Percentiles rank a stretch among this genome's conserved stretches.
Conservation (phyloP, 2,888 invertebrate genomes). For the Drosophila tripunctata region DNA sequence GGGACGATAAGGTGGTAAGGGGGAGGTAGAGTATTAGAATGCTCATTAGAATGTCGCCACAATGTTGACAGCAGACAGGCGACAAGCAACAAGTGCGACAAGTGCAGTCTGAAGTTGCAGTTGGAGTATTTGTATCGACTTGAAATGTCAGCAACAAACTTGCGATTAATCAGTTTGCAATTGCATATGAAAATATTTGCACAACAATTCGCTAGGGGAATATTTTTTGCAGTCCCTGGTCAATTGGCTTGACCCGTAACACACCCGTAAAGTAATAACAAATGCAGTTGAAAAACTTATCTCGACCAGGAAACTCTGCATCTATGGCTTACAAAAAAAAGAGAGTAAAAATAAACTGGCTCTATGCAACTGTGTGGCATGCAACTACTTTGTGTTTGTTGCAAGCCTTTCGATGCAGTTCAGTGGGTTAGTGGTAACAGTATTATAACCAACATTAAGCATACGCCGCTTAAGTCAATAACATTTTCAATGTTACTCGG, state of each 20-base stretch:
- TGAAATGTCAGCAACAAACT: slow-evolving; percentile 40
- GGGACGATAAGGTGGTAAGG: slow-evolving; percentile 1
- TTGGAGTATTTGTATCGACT: slow-evolving; percentile 19
- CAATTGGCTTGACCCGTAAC: slow-evolving; percentile 51
- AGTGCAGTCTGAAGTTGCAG: slow-evolving; percentile 42
- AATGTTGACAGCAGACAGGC: slow-evolving; percentile 55
- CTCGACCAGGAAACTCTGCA: slow-evolving; percentile 77
- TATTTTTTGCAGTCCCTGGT: slow-evolving; percentile 9
- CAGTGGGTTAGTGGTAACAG: slow-evolving; percentile 62
- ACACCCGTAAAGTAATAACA: slow-evolving; percentile 37
- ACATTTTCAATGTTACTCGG: slow-evolving; percentile 57
- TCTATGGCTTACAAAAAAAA: slow-evolving; percentile 4
- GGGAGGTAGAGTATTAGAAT: slow-evolving; percentile 1
- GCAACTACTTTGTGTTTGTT: slow-evolving; percentile 12
- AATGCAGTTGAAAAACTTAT: slow-evolving; percentile 58
- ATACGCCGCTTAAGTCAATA: slow-evolving; percentile 8
- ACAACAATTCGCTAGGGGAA: slow-evolving; percentile 36
- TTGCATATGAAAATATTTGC: slow-evolving; percentile 52
- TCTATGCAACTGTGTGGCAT: slow-evolving; percentile 1
- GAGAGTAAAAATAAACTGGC: slow-evolving; percentile 6
- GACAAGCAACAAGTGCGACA: slow-evolving; percentile 28
- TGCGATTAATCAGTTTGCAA: slow-evolving; percentile 34
- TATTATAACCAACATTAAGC: slow-evolving; percentile 1
- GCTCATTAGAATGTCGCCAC: slow-evolving; percentile 70
- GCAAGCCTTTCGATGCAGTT: slow-evolving; percentile 51